Evolutionary conservation across 2,888 invertebrate genomes (phyloP), one percentile per base, ranked within the genome.

Genomic region (Phengaris alcon): DNA sequence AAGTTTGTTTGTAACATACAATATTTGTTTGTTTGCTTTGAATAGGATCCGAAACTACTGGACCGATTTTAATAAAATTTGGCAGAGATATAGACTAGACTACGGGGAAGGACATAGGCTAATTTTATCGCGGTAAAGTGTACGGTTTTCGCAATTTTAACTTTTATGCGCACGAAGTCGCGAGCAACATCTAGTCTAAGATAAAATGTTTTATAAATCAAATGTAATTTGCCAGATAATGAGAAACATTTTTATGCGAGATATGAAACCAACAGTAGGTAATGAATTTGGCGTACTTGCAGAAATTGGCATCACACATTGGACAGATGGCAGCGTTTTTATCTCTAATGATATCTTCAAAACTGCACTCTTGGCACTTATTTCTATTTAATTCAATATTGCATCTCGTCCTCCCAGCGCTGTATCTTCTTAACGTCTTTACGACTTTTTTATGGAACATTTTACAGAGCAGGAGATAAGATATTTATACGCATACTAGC

Each of bases 301-400:
- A 80, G 77, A 79, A 80, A 78, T 79, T 80, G 80, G 80, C 80
- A 78, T 78, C 77, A 79, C 76, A 75, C 77, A 78, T 77, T 76
- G 80, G 78, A 79, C 80, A 80, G 80, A 80, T 80, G 80, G 79
- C 77, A 77, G 77, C 75, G 76, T 77, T 79, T 79, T 80, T 81
- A 80, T 79, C 79, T 79, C 76, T 76, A 78, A 79, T 80, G 79
- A 78, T 79, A 81, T 80, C 77, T 79, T 77, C 79, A 79, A 77
- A 79, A 80, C 78, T 80, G 77, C 77, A 77, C 77, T 76, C 75
- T 77, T 79, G 79, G 79, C 79, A 79, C 76, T 77, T 79, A 79
- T 79, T 78, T 73, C 77, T 64, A 78, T 79, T 79, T 79, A 79
- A 79, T 79, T 79, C 79, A 78, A 79, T 79, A 75, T 78, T 76